Evolutionary conservation across 2,797 vertebrate genomes (phyloP), one percentile per base, ranked within the genome.

Genomic region (Danio jaintianensis): DNA sequence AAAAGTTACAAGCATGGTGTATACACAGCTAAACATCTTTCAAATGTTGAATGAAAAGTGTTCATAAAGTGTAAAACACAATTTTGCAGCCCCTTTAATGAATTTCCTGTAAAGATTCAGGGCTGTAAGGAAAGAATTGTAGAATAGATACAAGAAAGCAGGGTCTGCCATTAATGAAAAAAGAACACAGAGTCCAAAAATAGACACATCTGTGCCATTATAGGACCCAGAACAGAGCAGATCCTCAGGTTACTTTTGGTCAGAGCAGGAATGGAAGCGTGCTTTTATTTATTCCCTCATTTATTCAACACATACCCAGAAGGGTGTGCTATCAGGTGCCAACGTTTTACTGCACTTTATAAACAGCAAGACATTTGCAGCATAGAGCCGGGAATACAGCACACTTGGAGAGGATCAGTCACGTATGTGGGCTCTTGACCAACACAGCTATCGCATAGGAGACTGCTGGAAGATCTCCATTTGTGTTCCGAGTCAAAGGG

Each of bases 241-340:
- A 48, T 58, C 29, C 3, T 50, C 18, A 55, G 43, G 22, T 59
- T 22, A 12, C 16, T 78, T 29, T 22, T n/a, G 56, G 76, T 59
- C 43, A 42, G 29, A 61, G 45, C 47, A 62, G 9, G n/a, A 67
- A 45, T 80, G 50, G 61, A 78, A 18, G 52, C 36, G 18, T 83
- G 80, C 78, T 88, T 86, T 86, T 42, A 84, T 88, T 87, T 86
- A 86, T 68, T 80, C 42, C 79, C 50, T 43, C 64, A 69, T 87
- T 85, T 82, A 84, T 3, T 29, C 52, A 75, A 42, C 85, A 78
- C 48, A 80, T 75, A 79, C 63, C 47, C 52, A 85, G 81, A 11
- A 82, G 22, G 40, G 80, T 47, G 56, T 7, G 15, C 72, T 55
- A 80, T 79, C 20, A 69, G 52, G 79, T 47, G 75, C 71, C 56